phyloP scores from a whole-genome alignment of 2,888 invertebrate genomes.

The Tiphia femorata region DNA sequence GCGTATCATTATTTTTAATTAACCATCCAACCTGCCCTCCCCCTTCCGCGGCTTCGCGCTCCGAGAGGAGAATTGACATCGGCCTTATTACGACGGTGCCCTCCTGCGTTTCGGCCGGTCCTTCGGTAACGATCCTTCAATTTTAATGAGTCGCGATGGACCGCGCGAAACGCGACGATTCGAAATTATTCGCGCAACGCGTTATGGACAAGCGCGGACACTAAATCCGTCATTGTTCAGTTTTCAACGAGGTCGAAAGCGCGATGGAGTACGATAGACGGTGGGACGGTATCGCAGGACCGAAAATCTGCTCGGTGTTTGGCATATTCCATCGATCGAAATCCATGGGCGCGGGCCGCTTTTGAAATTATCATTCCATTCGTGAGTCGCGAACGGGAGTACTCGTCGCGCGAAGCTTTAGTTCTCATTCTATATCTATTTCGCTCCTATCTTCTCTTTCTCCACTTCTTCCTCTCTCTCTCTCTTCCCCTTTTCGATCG shows the following conservation, averaged over 20 bases:
- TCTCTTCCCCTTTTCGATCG: not conserved
- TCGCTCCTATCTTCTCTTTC: not conserved
- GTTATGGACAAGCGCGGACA: no score
- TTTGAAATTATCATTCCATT: slow-evolving; percentile 23
- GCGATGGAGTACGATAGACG: not conserved
- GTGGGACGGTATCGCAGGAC: not conserved
- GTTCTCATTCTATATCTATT: no score
- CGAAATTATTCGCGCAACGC: not conserved
- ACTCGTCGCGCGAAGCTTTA: not conserved
- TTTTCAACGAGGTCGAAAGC: not conserved
- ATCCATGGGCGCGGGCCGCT: slow-evolving; percentile 13
- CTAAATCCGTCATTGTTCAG: slow-evolving; percentile 3
- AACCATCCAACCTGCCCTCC: slow-evolving; percentile 34
- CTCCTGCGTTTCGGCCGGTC: slow-evolving; percentile 7
- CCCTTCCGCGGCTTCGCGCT: slow-evolving; percentile 8
- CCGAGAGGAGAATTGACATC: slow-evolving; percentile 33
- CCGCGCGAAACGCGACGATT: not conserved
- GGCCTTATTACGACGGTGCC: slow-evolving; percentile 34
- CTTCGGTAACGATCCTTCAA: slow-evolving; percentile 43
- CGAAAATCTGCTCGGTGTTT: slow-evolving; percentile 16
- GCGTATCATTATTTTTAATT: slow-evolving; percentile 49
- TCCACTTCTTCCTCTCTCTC: not conserved
- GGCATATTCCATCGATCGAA: slow-evolving; percentile 10
- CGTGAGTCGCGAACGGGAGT: slow-evolving; percentile 1
- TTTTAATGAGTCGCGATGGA: slow-evolving; percentile 41